These are phyloP conservation scores for Copidosoma floridanum DNA, from an alignment of 1,140 invertebrate species.

Conservation along the genomic window DNA sequence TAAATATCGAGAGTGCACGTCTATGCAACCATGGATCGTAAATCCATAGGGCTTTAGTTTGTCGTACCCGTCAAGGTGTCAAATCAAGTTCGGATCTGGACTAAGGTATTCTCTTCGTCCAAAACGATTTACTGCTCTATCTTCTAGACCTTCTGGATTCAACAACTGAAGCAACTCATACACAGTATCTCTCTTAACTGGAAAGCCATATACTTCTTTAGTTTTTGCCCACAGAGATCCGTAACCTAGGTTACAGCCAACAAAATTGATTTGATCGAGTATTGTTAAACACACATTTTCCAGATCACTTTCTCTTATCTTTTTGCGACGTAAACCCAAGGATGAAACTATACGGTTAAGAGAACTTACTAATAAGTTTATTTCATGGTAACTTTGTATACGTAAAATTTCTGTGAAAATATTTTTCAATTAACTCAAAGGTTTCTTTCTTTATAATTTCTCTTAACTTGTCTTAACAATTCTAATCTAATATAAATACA, in stretches of 20 bases:
- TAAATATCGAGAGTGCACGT: background rate
- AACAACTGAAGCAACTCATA: background rate
- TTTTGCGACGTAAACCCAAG: no score
- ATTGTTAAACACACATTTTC: background rate
- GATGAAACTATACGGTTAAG: no score
- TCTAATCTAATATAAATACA: no score
- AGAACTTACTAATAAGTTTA: no score
- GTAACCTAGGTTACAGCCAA: background rate
- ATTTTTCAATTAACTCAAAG: no score
- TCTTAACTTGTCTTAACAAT: no score
- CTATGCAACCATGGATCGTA: background rate
- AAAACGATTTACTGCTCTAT: background rate
- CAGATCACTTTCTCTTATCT: no score
- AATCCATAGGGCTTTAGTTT: background rate
- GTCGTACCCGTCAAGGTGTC: conserved; percentile 1
- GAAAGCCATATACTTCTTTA: background rate
- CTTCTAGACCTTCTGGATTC: background rate
- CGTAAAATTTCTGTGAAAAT: no score
- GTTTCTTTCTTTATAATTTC: no score
- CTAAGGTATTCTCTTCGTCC: background rate
- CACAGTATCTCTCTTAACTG: background rate
- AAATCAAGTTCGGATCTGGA: background rate
- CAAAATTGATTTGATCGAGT: background rate
- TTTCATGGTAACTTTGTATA: no score
- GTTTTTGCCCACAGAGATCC: background rate